Evolutionary conservation across 2,797 vertebrate genomes (phyloP).

Genomic region (Pogonophryne albipinna): DNA sequence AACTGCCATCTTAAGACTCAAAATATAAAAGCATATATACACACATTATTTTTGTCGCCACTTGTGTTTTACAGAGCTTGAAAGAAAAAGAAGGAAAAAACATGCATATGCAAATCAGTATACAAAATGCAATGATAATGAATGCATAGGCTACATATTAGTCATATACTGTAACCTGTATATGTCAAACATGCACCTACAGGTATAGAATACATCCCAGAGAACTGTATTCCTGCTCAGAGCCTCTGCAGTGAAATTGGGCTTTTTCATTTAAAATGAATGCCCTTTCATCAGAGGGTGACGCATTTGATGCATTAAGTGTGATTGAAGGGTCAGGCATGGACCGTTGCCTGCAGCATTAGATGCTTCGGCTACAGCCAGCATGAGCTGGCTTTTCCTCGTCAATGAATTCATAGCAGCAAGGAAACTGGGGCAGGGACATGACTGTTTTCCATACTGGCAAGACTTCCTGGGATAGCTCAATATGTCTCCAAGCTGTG

Average conservation of each 20-base stretch:
- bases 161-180: neutral
- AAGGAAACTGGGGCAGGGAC: constrained; percentile 68
- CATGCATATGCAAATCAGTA: neutral
- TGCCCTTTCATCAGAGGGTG: constrained; percentile 51
- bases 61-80: neutral
- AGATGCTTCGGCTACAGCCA: constrained; percentile 61
- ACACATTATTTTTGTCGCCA: too few relatives aligned
- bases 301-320: constrained; percentile 63
- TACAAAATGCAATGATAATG: neutral
- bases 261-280: constrained; percentile 50
- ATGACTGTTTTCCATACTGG: constrained; percentile 69
- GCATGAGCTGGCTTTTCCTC: constrained; percentile 69
- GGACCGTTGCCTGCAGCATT: constrained; percentile 60
- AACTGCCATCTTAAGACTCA: neutral
- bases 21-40: neutral
- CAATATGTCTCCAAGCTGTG: constrained; percentile 63
- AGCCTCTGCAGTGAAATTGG: constrained; percentile 30
- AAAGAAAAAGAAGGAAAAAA: neutral
- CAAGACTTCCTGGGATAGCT: constrained; percentile 59
- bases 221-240: constrained; percentile 17
- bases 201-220: neutral
- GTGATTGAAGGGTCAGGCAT: constrained; percentile 68
- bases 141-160: neutral
- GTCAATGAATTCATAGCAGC: constrained; percentile 69
- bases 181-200: neutral